Conservation (phyloP, 2,888 invertebrate species). For the Dynastes tityus region DNA sequence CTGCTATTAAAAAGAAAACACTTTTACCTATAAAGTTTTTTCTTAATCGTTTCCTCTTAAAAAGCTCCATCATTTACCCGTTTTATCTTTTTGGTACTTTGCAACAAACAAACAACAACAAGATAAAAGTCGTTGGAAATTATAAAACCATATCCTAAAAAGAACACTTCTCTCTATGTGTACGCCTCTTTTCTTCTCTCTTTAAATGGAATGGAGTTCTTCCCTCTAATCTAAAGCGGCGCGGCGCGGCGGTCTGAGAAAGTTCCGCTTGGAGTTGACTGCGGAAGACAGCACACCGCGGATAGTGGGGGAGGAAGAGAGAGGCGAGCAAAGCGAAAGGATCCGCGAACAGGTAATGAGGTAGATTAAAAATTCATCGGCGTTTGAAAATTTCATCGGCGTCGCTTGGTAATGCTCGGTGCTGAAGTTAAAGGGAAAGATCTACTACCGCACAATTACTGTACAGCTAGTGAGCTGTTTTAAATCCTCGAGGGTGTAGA, state of each 20-base stretch:
- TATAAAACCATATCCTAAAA: slow-evolving; percentile 1
- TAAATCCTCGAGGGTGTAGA: too few relatives aligned
- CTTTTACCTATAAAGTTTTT: background rate
- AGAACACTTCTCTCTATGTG: background rate
- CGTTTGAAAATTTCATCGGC: slow-evolving; percentile 33
- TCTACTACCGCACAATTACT: too few relatives aligned
- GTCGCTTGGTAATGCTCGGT: background rate
- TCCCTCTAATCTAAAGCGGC: slow-evolving; percentile 1
- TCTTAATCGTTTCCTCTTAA: background rate
- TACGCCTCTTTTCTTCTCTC: too few relatives aligned
- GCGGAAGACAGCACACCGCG: background rate
- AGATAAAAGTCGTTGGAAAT: slow-evolving; percentile 13
- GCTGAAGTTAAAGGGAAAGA: background rate
- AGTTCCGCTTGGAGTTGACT: background rate
- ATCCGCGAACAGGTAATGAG: too few relatives aligned
- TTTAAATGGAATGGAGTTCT: too few relatives aligned
- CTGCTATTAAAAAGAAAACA: slow-evolving; percentile 3
- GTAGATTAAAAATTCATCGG: slow-evolving; percentile 34
- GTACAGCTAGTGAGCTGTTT: too few relatives aligned
- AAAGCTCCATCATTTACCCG: too few relatives aligned
- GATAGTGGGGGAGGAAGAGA: background rate
- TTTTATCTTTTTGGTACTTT: background rate
- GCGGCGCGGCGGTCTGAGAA: background rate
- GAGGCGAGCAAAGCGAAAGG: background rate
- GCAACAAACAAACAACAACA: background rate